Evolutionary conservation across 2,797 vertebrate genomes (phyloP).

Genomic region (Gadopsis bispinosus): DNA sequence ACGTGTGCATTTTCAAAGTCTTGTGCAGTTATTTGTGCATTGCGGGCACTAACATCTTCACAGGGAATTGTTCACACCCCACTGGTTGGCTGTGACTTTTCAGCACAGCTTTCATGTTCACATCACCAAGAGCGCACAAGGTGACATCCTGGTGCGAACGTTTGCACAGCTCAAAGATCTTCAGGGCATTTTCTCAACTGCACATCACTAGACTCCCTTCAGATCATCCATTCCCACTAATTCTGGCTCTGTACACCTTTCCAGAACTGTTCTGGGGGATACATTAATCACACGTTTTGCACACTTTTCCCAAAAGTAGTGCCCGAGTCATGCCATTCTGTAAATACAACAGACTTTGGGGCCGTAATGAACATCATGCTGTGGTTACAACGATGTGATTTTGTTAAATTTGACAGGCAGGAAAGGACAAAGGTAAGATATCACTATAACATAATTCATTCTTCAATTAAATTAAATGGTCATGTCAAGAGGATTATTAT

Average conservation of each 20-base stretch:
- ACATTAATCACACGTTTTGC: slow-evolving; percentile 53
- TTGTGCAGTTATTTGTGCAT: background rate
- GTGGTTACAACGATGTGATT: slow-evolving; percentile 15
- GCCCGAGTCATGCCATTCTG: slow-evolving; percentile 1
- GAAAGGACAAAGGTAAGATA: slow-evolving; percentile 18
- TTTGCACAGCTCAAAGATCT: slow-evolving; percentile 44
- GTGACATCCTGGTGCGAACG: slow-evolving; percentile 33
- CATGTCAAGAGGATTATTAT: slow-evolving; percentile 6
- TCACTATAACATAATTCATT: slow-evolving; percentile 16
- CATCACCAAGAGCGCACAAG: slow-evolving; percentile 20
- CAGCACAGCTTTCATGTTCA: slow-evolving; percentile 20
- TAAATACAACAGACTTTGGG: slow-evolving; percentile 31
- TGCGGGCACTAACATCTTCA: slow-evolving; percentile 4
- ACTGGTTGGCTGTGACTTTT: slow-evolving; percentile 17
- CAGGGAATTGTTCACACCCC: too few relatives aligned
- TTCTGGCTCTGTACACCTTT: slow-evolving; percentile 29
- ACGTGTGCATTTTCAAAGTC: slow-evolving; percentile 6
- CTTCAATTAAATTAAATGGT: slow-evolving; percentile 22
- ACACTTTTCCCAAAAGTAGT: slow-evolving; percentile 27
- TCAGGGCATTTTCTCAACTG: slow-evolving; percentile 36
- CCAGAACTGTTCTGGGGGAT: slow-evolving; percentile 31
- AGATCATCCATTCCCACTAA: slow-evolving; percentile 37
- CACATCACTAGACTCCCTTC: slow-evolving; percentile 19
- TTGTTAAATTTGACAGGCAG: slow-evolving; percentile 23
- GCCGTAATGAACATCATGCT: slow-evolving; percentile 11